These are phyloP conservation scores for Troides oblongomaculatus DNA, from an alignment of 2,888 invertebrate species.

Conservation along the genomic window DNA sequence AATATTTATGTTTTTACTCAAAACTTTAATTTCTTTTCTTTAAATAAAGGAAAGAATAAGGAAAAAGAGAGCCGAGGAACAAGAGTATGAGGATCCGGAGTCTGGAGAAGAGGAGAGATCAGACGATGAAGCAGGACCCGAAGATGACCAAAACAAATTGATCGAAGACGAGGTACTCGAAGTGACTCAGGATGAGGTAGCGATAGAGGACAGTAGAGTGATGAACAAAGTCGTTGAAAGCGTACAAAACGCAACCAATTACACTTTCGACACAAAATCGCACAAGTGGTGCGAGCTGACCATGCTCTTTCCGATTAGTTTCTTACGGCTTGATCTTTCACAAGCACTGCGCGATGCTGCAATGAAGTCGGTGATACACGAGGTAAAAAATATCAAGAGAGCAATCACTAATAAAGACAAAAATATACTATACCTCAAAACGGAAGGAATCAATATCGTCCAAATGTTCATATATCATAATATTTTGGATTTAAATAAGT, in stretches of 20 bases:
- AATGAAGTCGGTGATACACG: conserved; percentile 86
- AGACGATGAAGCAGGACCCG: conserved; percentile 65
- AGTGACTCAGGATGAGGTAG: conserved; percentile 45
- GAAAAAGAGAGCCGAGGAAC: conserved; percentile 79
- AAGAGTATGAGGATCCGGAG: conserved; percentile 84
- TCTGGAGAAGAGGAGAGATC: conserved; percentile 79
- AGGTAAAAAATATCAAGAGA: conserved; percentile 89
- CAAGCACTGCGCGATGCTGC: conserved; percentile 86
- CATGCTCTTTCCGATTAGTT: conserved; percentile 81
- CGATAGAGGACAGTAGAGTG: conserved; percentile 51
- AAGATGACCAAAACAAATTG: conserved; percentile 50
- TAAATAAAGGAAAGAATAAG: conserved; percentile 67
- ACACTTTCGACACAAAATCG: conserved; percentile 87
- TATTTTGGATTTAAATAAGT: conserved; percentile 87
- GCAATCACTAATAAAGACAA: conserved; percentile 89
- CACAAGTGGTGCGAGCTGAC: conserved; percentile 92
- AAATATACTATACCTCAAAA: conserved; percentile 86
- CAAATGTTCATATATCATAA: conserved; percentile 92
- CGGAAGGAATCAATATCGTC: conserved; percentile 96
- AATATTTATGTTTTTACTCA: neutral
- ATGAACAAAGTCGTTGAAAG: conserved; percentile 64
- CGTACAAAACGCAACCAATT: conserved; percentile 78
- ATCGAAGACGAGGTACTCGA: conserved; percentile 49
- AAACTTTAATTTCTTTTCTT: neutral
- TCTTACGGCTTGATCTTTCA: conserved; percentile 84